Evolutionary conservation across 2,797 vertebrate species (phyloP).

Genomic region (Hafferia zeledoni): DNA sequence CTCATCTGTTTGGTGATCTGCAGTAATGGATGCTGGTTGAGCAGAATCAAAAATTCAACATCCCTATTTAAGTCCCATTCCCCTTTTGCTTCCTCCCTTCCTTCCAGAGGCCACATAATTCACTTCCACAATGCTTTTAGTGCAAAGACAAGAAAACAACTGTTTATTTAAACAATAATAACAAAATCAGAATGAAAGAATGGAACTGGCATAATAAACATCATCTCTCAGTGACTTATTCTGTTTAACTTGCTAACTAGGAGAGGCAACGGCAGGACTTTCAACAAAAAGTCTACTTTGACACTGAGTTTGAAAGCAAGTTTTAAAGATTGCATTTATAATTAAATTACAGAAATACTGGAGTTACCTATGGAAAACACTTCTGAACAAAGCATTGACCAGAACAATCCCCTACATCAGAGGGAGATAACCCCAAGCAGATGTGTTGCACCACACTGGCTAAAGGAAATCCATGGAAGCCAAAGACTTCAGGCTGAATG

Average conservation of each 20-base stretch:
- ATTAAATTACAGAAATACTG: neutral
- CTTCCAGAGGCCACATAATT: neutral
- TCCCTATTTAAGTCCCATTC: neutral
- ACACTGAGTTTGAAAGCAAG: neutral
- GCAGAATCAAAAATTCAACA: neutral
- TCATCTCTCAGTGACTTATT: neutral
- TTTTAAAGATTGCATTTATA: neutral
- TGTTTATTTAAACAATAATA: neutral
- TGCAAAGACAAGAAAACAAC: neutral
- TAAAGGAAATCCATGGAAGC: neutral
- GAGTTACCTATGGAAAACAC: neutral
- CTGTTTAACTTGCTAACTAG: neutral
- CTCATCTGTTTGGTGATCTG: neutral
- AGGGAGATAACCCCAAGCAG: neutral
- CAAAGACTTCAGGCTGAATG: neutral
- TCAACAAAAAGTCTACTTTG: neutral
- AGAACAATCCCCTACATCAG: neutral
- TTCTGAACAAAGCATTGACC: neutral
- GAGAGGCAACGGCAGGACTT: neutral
- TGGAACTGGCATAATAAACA: neutral
- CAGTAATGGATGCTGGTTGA: neutral
- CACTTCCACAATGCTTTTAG: neutral
- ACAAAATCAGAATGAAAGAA: neutral
- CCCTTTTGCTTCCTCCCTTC: neutral
- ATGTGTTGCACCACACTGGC: neutral